Base-by-base conservation (phyloP, 2,113 vertebrate genomes). In the Himantopus leucocephalus region DNA sequence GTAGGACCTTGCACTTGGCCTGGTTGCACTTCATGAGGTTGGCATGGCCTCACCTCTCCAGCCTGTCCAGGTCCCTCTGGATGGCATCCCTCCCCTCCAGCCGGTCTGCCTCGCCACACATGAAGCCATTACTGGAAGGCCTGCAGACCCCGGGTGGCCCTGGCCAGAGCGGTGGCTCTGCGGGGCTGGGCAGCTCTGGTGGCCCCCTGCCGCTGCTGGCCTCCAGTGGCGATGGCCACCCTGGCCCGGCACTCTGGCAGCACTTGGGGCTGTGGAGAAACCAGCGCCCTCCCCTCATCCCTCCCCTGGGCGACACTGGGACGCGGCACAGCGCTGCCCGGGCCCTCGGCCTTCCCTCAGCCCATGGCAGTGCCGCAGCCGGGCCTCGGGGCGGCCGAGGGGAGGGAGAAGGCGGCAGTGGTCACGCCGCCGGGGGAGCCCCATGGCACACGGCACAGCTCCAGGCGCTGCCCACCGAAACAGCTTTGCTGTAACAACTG, bases 361-460 rank as follows among this genome's bases (percentile, higher is more conserved):
- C 15, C 30, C 1, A 4, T 1, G 22, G 58, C 21, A 26, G 22
- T 1, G 24, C 73, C 4, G 2, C 14, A 16, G 73, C 41, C 5
- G 3, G n/a, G 43, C 8, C 11, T 26, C 8, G 71, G 30, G 39
- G 22, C 1, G 16, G 39, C 30, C 2, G 9, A 16, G 24, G 24
- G 56, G 26, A 37, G 48, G 34, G 56, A 35, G 73, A 17, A 29
- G 55, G 41, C 7, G 21, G 41, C 27, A 5, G 55, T 18, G 20
- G 45, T 19, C 18, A 47, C 9, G 45, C 45, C 9, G 14, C 35
- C 8, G 6, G 12, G 52, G 26, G 7, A n/a, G 39, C 52, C 14
- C 7, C 39, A 16, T 7, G 41, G 35, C 29, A 7, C 41, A 14
- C 1, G 21, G 81, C 34, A 19, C 18, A 43, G 43, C 83, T n/a